Evolutionary conservation across 2,113 vertebrate species (phyloP), one percentile per base, ranked within the genome.

Genomic region (Cottus gobio): DNA sequence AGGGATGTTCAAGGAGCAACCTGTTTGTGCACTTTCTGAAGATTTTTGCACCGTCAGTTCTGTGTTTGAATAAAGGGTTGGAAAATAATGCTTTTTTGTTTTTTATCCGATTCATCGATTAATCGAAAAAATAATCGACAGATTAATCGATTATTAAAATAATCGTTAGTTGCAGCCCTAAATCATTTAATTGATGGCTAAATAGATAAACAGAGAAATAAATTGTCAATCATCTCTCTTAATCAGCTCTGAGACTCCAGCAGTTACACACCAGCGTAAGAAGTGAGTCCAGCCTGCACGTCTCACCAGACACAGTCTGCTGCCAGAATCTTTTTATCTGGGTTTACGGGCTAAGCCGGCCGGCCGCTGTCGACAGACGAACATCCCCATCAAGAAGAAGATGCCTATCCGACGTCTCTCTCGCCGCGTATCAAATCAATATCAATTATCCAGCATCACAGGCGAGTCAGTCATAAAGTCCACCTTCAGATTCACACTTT

Each of bases 321-420:
- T 87, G 85, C 89, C 85, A 89, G 73, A 28, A 75, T 84, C 64
- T 77, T 83, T 76, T 80, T 64, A 90, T 89, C 88, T 90, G 77
- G 76, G 85, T 86, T 91, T 88, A 75, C 84, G 71, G 83, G 79
- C 78, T 84, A 73, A 85, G 71, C 30, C 75, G 44, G 42, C 57
- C 64, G 42, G 48, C 36, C 61, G 85, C 83, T 72, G 65, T 3
- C 60, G 61, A 34, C 64, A 68, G 56, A 31, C 12, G 57, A 71
- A 80, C 64, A 56, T 71, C 39, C 52, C 24, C 48, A 50, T 77
- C 44, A 77, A 37, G 80, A 58, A 37, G 80, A 58, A 82, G 34
- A 90, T 66, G 64, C 77, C 36, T n/a, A 7, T 44, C 34, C 31
- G n/a, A n/a, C n/a, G 36, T 74, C 69, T 57, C 22, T 63, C 57